Base-by-base conservation (phyloP, 2,888 invertebrate species). In the Blastobasis lacticolella region DNA sequence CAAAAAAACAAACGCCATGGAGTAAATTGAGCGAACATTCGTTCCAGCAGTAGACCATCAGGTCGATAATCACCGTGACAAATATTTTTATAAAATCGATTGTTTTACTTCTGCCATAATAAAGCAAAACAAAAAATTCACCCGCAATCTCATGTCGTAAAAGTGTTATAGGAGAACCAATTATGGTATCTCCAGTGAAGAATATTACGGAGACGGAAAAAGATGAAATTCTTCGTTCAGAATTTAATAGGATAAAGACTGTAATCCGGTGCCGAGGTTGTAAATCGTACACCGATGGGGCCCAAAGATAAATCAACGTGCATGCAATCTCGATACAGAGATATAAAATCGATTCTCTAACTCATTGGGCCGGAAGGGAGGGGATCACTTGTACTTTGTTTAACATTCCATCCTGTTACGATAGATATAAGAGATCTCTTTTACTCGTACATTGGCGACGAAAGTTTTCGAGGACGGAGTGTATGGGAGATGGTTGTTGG, bases 231-330 rank as follows among this genome's bases (percentile, higher is more conserved):
- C 23, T 1, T 3, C n/a, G n/a, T n/a, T 43, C n/a, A 43, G 37
- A 6, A 4, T 42, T 46, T 50, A 50, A 50, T 46, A 42, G 54
- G 63, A 69, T 63, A 66, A 67, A 65, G 62, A 60, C 50, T 57
- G 65, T 70, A 67, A 68, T 72, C 69, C 67, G 56, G 60, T 58
- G 59, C 57, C 69, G 58, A 61, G 66, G 64, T 63, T 69, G 71
- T 69, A 71, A 73, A 73, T 73, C 64, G 69, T 63, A 62, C 59
- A 63, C 51, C 62, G 64, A 67, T 67, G 57, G 65, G 59, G 64
- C 59, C 53, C 63, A 59, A 50, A 69, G 65, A 72, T 74, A 74
- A 71, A 74, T 74, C 74, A 74, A 71, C 67, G 66, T 70, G 62
- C 60, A 56, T 63, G 66, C 68, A 66, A 70, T 72, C 72, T 67